phyloP scores from a whole-genome alignment of 1,140 invertebrate species.

The Anastrepha obliqua region DNA sequence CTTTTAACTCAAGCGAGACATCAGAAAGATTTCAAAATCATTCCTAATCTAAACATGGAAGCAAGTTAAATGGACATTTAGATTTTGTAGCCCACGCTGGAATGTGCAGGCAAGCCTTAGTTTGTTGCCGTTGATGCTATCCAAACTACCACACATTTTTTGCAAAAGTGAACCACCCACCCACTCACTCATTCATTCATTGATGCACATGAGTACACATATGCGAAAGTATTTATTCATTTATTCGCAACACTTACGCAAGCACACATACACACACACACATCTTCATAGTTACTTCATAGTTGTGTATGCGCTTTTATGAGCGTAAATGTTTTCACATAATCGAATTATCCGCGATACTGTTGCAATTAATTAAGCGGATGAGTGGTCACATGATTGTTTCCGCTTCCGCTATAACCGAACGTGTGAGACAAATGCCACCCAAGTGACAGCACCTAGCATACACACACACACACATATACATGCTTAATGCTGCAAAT shows the following conservation, averaged over 20 bases:
- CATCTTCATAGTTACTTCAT: neutral
- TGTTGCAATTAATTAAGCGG: slow-evolving; percentile 45
- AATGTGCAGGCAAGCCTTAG: no score
- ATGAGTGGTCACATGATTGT: slow-evolving; percentile 48
- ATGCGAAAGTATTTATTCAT: neutral
- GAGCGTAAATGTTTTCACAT: neutral
- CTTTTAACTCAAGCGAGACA: no score
- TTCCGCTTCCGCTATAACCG: slow-evolving; percentile 42
- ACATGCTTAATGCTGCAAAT: no score
- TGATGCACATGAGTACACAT: neutral
- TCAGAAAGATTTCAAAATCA: no score
- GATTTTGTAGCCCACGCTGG: no score
- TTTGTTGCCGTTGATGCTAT: no score
- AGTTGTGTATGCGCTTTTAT: neutral
- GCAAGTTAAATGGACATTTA: no score
- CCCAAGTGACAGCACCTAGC: neutral
- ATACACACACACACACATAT: neutral
- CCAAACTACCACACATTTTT: no score
- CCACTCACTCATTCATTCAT: neutral
- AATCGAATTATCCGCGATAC: slow-evolving; percentile 45
- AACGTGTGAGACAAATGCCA: neutral
- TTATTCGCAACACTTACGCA: neutral
- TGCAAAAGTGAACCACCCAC: no score
- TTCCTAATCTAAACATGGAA: no score
- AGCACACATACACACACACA: no score